Evolutionary conservation across 2,888 invertebrate genomes (phyloP), one percentile per base, ranked within the genome.

Genomic region (Meliscaeva auricollis): DNA sequence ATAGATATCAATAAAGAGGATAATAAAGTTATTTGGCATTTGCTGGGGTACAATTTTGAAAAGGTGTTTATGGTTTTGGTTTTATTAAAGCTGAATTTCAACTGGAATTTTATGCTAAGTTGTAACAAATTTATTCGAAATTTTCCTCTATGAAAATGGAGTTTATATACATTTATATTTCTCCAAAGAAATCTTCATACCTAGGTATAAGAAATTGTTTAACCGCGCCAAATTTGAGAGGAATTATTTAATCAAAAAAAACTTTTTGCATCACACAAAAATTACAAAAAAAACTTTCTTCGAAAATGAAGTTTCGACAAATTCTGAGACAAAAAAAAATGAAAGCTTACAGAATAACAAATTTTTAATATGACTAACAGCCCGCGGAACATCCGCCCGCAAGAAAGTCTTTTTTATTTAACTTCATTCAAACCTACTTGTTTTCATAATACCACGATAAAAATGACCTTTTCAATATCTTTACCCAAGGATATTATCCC

Each of bases 401-500:
- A 46, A 1, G 9, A 26, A 62, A n/a, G 8, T 62, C 0, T 44
- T 62, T 26, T 15, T 30, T 26, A 44, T 60, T 8, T 13, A 56
- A 30, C n/a, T 30, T 30, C 30, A 35, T 35, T 35, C 26, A 41
- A 26, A 60, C 0, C 46, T 30, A 62, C 26, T 46, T 64, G 17
- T 30, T 30, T 64, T n/a, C 38, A 60, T 22, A 20, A 60, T 35
- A 17, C 7, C 74, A 56, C 83, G 83, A 84, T 84, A 83, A 84
- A 79, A 74, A 64, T 74, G 83, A 75, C 79, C 78, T 78, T 82
- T 70, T 38, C 58, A 75, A 48, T 56, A 74, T 78, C 62, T 56
- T 41, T 8, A 13, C 68, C 44, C 32, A 15, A 17, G 79, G 83
- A 74, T 70, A 44, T 35, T n/a, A 46, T 66, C 46, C 15, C 3